Evolutionary conservation across 2,113 vertebrate genomes (phyloP).

Genomic region (Orycteropus afer): DNA sequence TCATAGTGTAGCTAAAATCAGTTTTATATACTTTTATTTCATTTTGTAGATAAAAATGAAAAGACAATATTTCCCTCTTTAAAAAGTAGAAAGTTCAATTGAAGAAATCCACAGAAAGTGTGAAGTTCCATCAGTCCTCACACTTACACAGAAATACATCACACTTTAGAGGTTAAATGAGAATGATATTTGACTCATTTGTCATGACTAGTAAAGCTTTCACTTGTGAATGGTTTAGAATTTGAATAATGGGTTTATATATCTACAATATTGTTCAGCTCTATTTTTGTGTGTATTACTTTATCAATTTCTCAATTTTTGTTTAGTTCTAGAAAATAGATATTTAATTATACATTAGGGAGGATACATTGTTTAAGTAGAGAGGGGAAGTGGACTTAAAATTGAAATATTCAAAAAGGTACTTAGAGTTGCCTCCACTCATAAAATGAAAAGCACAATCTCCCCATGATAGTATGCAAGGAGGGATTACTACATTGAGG

Average conservation of each 20-base stretch:
- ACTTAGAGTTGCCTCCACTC: not conserved
- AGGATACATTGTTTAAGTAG: not conserved
- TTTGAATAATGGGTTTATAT: conserved; percentile 38
- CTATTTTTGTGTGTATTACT: not conserved
- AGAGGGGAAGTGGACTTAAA: not conserved
- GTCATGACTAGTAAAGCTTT: not conserved
- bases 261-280: conserved; percentile 53
- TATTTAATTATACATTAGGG: not conserved
- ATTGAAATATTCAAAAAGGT: not conserved
- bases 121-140: not conserved
- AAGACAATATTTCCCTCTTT: not conserved
- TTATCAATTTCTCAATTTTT: not conserved
- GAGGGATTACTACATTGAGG: accelerated
- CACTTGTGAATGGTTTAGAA: conserved; percentile 64
- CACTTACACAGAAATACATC: conserved; percentile 51
- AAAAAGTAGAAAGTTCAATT: not conserved
- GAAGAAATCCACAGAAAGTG: conserved; percentile 48
- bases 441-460: not conserved
- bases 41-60: not conserved
- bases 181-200: conserved; percentile 66
- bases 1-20: not conserved
- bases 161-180: conserved; percentile 55
- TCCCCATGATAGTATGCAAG: not conserved
- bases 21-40: not conserved
- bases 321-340: not conserved